A percentile compares a stretch with the other conserved stretches of the same genome.
These are phyloP conservation scores for Zaprionus capensis DNA, from an alignment of 1,140 invertebrate genomes.

Conservation along the genomic window DNA sequence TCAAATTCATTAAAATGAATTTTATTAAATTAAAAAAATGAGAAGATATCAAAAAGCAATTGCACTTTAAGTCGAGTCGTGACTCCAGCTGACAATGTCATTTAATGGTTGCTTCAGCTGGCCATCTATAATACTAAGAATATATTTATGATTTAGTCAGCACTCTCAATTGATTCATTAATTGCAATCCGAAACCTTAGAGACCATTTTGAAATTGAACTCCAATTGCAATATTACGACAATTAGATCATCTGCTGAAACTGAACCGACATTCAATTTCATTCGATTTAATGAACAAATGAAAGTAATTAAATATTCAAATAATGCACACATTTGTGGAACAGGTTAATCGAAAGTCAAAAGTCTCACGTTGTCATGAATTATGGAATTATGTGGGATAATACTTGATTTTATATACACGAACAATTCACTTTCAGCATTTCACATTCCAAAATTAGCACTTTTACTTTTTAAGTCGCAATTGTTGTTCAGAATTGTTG, in stretches of 20 bases:
- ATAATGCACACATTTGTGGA: neutral
- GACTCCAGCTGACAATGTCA: constrained; percentile 3
- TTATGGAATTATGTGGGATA: neutral
- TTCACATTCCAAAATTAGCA: neutral
- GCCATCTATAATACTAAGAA: neutral
- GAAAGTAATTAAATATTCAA: constrained; percentile 3
- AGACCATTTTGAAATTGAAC: neutral
- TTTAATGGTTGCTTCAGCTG: neutral
- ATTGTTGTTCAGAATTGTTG: neutral
- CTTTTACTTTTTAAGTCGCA: constrained; percentile 4
- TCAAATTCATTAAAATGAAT: constrained; percentile 8
- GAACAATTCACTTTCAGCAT: constrained; percentile 5
- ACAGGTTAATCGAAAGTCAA: constrained; percentile 2
- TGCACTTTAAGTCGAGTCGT: neutral
- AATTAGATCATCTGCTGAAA: neutral
- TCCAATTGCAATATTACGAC: neutral
- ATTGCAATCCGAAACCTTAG: neutral
- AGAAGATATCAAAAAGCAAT: neutral
- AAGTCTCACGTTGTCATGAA: neutral
- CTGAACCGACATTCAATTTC: neutral
- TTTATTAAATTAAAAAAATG: constrained; percentile 6
- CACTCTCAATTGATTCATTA: neutral
- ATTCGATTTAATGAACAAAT: neutral
- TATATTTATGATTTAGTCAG: neutral
- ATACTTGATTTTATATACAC: neutral